A percentile compares a stretch with the other conserved stretches of the same genome.
Conservation (phyloP, 2,797 vertebrate genomes). For the Molossus alvarezi region DNA sequence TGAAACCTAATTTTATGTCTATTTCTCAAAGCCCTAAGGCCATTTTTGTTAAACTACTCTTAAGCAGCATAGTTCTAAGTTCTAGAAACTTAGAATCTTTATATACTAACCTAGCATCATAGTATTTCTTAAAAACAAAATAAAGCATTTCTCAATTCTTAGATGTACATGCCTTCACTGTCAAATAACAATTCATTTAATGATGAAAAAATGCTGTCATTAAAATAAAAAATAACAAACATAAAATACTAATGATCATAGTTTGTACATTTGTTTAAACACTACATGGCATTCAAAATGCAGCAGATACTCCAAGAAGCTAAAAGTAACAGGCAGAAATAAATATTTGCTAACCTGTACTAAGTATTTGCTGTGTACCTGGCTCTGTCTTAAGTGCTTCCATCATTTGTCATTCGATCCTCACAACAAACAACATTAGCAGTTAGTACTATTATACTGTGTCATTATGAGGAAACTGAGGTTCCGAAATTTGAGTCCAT, state of each 20-base stretch:
- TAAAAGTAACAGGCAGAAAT: background rate
- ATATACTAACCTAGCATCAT: background rate
- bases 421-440: background rate
- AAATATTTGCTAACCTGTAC: background rate
- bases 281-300: background rate
- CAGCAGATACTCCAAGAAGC: background rate
- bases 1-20: conserved; percentile 15
- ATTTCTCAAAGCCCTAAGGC: conserved; percentile 4
- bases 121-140: conserved; percentile 21
- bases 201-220: background rate
- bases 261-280: background rate
- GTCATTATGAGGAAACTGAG: background rate
- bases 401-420: background rate
- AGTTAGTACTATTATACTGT: background rate
- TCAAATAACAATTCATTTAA: background rate
- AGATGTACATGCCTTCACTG: background rate
- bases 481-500: background rate
- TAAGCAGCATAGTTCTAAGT: background rate
- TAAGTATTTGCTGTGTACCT: background rate
- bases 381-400: background rate
- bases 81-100: background rate
- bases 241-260: background rate
- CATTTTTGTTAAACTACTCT: background rate
- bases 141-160: background rate
- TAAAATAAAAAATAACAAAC: background rate